Conservation (phyloP, 2,113 vertebrate genomes). For the Etheostoma spectabile region DNA sequence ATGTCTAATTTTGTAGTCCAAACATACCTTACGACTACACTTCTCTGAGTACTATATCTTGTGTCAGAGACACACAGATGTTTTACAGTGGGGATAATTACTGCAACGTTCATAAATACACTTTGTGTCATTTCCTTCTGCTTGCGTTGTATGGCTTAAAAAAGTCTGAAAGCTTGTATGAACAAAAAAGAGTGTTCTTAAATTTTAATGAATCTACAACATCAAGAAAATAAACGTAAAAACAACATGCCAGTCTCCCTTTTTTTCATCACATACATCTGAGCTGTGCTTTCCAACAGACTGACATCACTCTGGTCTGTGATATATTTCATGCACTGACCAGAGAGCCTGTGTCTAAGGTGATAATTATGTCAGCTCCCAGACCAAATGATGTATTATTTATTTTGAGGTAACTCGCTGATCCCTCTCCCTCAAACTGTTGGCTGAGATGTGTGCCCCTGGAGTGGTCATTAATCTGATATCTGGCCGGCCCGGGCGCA, state of each 20-base stretch:
- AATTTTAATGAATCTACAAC: not conserved
- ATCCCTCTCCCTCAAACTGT: conserved; percentile 74
- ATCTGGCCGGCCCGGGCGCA: conserved; percentile 81
- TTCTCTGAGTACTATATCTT: not conserved
- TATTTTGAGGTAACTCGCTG: conserved; percentile 77
- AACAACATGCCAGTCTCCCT: not conserved
- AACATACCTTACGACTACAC: too few species aligned
- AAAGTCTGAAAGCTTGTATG: not conserved
- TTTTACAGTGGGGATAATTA: not conserved
- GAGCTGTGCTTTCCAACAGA: conserved; percentile 21
- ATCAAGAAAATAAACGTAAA: not conserved
- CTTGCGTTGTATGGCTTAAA: not conserved
- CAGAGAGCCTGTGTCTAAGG: conserved; percentile 74
- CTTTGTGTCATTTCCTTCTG: not conserved
- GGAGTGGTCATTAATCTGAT: conserved; percentile 87
- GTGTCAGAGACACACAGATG: not conserved
- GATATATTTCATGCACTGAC: conserved; percentile 59
- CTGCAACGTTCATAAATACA: not conserved
- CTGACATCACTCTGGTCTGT: conserved; percentile 44
- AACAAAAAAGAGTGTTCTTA: not conserved
- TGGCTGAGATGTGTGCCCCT: conserved; percentile 83
- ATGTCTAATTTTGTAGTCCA: not conserved
- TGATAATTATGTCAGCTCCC: conserved; percentile 85
- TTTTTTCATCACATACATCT: not conserved
- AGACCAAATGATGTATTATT: conserved; percentile 86